Evolutionary conservation across 35 echinoderm and acorn worm genomes (phyloP).

Genomic region (Heliocidaris erythrogramma): DNA sequence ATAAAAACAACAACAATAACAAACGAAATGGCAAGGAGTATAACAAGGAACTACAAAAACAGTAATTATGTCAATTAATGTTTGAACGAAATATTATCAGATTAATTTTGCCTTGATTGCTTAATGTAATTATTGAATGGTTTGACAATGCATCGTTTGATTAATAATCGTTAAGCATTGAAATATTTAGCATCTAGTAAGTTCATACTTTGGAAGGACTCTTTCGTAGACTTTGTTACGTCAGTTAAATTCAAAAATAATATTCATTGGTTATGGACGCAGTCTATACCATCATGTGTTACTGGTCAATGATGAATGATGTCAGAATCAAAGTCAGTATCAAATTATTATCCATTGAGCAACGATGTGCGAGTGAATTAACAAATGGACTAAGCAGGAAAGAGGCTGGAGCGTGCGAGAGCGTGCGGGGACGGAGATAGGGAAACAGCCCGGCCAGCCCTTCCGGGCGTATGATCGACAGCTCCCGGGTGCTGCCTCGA

Average conservation of each 20-base stretch:
- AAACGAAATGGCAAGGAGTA: no score
- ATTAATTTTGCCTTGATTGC: no score
- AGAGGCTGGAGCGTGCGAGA: background rate
- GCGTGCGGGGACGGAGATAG: background rate
- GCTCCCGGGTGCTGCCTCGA: constrained; percentile 19
- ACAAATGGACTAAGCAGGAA: background rate
- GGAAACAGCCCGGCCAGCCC: background rate
- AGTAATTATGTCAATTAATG: no score
- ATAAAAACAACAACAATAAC: no score
- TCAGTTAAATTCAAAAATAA: background rate
- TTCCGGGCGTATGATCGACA: constrained; percentile 13
- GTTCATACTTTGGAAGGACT: no score
- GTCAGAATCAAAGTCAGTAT: background rate
- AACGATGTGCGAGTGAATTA: background rate
- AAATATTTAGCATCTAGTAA: no score
- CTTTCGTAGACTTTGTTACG: no score
- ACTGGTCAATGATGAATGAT: background rate
- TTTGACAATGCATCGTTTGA: no score
- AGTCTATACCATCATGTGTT: background rate
- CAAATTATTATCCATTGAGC: background rate
- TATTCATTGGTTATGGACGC: background rate
- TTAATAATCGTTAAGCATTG: no score
- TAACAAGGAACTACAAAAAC: no score
- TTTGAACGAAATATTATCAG: no score
- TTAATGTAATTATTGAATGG: no score